phyloP scores from a whole-genome alignment of 2,888 invertebrate species.

The Agrilus cyanescens region DNA sequence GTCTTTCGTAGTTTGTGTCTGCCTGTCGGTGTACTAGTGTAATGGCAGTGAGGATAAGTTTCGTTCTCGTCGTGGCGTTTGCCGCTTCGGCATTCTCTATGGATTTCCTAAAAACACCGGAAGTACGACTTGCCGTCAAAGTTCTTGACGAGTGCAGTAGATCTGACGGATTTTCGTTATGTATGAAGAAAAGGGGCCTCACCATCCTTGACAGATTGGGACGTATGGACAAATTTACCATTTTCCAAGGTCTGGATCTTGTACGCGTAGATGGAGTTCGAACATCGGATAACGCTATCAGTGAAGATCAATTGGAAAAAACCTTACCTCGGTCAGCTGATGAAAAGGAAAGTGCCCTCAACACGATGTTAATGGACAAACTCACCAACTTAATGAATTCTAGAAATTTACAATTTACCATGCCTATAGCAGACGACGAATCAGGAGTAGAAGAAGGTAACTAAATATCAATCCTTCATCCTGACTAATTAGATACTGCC shows the following conservation, averaged over 20 bases:
- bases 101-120: constrained; percentile 38
- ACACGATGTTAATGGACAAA: constrained; percentile 58
- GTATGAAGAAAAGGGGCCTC: constrained; percentile 71
- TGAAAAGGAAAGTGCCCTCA: constrained; percentile 55
- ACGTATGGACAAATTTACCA: constrained; percentile 50
- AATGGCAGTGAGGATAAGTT: constrained; percentile 22
- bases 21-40: constrained; percentile 17
- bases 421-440: constrained; percentile 61
- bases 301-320: constrained; percentile 59
- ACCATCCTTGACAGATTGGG: constrained; percentile 66
- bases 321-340: constrained; percentile 52
- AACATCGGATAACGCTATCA: constrained; percentile 35
- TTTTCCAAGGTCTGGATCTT: constrained; percentile 57
- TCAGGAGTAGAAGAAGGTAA: constrained; percentile 67
- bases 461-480: constrained; percentile 9
- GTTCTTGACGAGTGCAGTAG: constrained; percentile 70
- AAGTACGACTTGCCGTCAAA: constrained; percentile 53
- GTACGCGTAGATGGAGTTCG: constrained; percentile 38
- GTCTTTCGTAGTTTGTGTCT: constrained; percentile 29
- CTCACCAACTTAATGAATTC: constrained; percentile 60
- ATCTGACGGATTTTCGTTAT: constrained; percentile 57
- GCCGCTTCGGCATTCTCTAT: constrained; percentile 22
- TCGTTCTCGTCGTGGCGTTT: constrained; percentile 27
- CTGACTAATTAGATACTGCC: not conserved
- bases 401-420: constrained; percentile 61